Percentiles rank a stretch among this genome's conserved stretches.
phyloP scores from a whole-genome alignment of 2,888 invertebrate genomes.

The Pasiphila rectangulata region DNA sequence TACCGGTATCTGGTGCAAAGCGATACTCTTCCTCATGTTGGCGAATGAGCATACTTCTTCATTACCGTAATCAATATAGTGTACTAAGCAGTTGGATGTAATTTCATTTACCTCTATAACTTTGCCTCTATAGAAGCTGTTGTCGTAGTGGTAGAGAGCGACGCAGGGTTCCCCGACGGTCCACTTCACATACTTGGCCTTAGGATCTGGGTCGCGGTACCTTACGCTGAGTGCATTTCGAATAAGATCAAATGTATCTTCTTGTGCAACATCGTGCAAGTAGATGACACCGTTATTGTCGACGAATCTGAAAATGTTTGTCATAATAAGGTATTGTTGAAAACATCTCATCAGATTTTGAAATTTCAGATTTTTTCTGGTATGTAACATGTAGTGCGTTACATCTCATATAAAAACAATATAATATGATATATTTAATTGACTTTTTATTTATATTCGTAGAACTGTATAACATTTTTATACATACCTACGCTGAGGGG shows the following conservation, averaged over 20 bases:
- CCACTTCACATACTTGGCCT: slow-evolving; percentile 79
- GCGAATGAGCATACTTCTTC: slow-evolving; percentile 81
- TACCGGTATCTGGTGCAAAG: slow-evolving; percentile 83
- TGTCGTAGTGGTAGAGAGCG: slow-evolving; percentile 83
- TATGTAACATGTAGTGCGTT: no score
- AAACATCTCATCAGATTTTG: no score
- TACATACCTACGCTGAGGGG: no score
- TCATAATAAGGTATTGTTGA: no score
- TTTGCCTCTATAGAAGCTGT: slow-evolving; percentile 86
- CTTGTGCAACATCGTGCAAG: slow-evolving; percentile 56
- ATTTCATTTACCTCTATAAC: slow-evolving; percentile 71
- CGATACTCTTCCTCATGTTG: slow-evolving; percentile 82
- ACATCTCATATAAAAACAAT: no score
- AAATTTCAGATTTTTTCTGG: no score
- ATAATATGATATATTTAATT: no score
- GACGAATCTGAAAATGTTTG: slow-evolving; percentile 62
- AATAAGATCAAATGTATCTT: slow-evolving; percentile 72
- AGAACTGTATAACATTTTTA: no score
- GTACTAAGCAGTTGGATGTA: slow-evolving; percentile 71
- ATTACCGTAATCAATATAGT: slow-evolving; percentile 92
- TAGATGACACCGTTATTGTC: slow-evolving; percentile 73
- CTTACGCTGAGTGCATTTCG: slow-evolving; percentile 69
- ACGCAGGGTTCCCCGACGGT: slow-evolving; percentile 84
- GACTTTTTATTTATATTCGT: no score
- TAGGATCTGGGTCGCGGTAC: slow-evolving; percentile 66